Conservation (phyloP, 23 tunicate species). For the Halocynthia roretzi region DNA sequence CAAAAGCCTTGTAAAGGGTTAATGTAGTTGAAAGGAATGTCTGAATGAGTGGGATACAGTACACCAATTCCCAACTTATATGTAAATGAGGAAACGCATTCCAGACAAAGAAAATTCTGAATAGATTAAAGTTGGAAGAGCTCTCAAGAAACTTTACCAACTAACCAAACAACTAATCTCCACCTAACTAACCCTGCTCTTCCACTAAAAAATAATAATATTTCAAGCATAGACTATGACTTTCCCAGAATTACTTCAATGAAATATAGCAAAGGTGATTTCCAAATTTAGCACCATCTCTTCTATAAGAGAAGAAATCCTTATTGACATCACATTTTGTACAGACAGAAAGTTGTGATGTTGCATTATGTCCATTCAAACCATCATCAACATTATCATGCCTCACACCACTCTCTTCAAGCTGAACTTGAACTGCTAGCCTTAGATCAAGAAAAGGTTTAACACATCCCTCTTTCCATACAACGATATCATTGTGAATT, state of each 20-base stretch:
- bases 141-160: no score
- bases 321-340: slow-evolving; percentile 79
- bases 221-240: no score
- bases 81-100: no score
- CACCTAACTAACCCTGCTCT: no score
- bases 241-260: not conserved
- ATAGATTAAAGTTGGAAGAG: no score
- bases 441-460: slow-evolving; percentile 69
- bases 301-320: slow-evolving; percentile 53
- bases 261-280: slow-evolving; percentile 74
- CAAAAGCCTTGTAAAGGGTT: no score
- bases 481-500: slow-evolving; percentile 49
- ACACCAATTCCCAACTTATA: no score
- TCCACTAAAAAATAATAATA: no score
- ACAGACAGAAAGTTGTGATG: slow-evolving; percentile 29
- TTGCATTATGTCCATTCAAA: slow-evolving; percentile 7
- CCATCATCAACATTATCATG: slow-evolving; percentile 62
- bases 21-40: no score
- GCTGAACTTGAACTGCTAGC: slow-evolving; percentile 38
- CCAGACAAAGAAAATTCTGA: no score
- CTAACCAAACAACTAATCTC: no score
- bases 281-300: slow-evolving; percentile 84
- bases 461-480: slow-evolving; percentile 39
- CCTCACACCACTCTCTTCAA: slow-evolving; percentile 38
- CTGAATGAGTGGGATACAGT: no score